Percentiles rank a stretch among this genome's conserved stretches.
phyloP scores from a whole-genome alignment of 2,113 vertebrate genomes.

The Mystacornis crossleyi region DNA sequence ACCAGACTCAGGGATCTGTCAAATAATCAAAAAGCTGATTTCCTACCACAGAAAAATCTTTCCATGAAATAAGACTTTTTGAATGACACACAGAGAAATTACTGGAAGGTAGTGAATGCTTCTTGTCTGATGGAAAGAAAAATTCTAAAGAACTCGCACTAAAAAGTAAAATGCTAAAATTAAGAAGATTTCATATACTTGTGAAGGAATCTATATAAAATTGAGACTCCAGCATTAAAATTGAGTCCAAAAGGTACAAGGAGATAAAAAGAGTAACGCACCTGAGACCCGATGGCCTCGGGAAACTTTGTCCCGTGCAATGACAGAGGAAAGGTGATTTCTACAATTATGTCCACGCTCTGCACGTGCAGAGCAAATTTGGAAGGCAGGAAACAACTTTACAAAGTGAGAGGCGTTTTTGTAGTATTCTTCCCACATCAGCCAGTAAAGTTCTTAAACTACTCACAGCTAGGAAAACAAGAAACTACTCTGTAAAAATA shows the following conservation, averaged over 20 bases:
- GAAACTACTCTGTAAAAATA: not conserved
- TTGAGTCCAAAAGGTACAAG: not conserved
- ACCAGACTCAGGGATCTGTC: not conserved
- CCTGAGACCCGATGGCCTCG: not conserved
- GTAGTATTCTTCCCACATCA: not conserved
- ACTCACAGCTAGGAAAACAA: not conserved
- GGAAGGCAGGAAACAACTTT: not conserved
- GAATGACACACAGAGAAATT: not conserved
- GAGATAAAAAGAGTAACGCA: not conserved
- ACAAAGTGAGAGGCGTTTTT: not conserved
- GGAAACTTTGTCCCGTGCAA: not conserved
- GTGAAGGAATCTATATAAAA: not conserved
- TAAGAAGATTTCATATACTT: not conserved
- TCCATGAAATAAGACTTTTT: not conserved
- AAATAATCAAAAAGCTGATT: conserved; percentile 45
- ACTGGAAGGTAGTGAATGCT: not conserved
- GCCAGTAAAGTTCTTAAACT: not conserved
- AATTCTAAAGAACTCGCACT: not conserved
- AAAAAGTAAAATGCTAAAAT: not conserved
- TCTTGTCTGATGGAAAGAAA: not conserved
- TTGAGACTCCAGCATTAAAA: not conserved
- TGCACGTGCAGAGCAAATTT: not conserved
- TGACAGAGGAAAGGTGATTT: not conserved
- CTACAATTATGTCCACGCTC: not conserved
- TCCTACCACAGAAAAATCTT: not conserved